Conservation (phyloP, 2,797 vertebrate species). For the Sebastes steindachneri region DNA sequence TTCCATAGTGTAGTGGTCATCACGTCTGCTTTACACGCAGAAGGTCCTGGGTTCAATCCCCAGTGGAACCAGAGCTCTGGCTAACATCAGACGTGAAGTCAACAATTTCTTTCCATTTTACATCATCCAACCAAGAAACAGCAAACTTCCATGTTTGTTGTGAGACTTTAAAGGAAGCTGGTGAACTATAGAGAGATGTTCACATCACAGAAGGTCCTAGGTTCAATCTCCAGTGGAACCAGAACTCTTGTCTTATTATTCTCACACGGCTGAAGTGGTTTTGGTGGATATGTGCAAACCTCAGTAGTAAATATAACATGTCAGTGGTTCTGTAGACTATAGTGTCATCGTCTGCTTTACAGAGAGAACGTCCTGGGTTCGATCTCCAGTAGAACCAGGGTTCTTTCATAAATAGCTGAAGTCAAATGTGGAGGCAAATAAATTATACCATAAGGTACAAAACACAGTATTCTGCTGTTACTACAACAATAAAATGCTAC, state of each 20-base stretch:
- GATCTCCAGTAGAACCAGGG: background rate
- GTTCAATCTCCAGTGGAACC: conserved; percentile 71
- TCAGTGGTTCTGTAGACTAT: conserved; percentile 1
- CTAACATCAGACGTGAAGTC: too few species aligned
- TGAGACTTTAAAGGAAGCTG: background rate
- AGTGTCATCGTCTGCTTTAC: conserved; percentile 77
- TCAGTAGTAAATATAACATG: too few species aligned
- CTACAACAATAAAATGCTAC: too few species aligned
- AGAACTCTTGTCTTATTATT: background rate
- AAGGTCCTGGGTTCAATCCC: conserved; percentile 71
- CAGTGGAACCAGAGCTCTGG: background rate
- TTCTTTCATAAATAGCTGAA: background rate
- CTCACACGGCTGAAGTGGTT: too few species aligned
- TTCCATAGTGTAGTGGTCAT: conserved; percentile 60
- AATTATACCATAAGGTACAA: background rate
- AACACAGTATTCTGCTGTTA: too few species aligned
- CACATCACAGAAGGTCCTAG: conserved; percentile 70
- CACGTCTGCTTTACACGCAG: conserved; percentile 79
- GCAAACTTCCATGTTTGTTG: background rate
- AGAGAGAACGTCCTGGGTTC: conserved; percentile 73
- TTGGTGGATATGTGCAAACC: too few species aligned
- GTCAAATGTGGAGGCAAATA: too few species aligned
- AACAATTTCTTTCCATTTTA: too few species aligned
- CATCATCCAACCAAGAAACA: background rate
- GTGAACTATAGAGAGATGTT: too few species aligned